phyloP scores from a whole-genome alignment of 2,113 vertebrate species.

The Ophthalmolycus amberensis region DNA sequence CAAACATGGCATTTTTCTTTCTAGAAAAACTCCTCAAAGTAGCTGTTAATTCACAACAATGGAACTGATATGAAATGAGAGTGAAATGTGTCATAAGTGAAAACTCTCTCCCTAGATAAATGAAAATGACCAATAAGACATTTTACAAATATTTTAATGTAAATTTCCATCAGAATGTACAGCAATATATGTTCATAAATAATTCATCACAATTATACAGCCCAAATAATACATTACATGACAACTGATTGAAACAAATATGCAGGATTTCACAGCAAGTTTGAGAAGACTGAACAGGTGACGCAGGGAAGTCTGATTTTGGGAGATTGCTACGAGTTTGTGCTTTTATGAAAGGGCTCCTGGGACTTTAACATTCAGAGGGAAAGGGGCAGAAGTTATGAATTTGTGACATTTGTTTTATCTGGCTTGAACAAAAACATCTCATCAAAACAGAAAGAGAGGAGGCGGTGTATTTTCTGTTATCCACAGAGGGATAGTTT shows the following conservation, averaged over 20 bases:
- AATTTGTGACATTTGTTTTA: conserved; percentile 24
- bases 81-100: neutral
- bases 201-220: conserved; percentile 78
- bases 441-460: conserved; percentile 20
- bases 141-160: conserved; percentile 81
- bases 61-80: neutral
- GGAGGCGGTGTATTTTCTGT: conserved; percentile 14
- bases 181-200: conserved; percentile 82
- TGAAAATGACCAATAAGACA: conserved; percentile 21
- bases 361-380: conserved; percentile 29
- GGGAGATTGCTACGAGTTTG: conserved; percentile 42
- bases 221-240: conserved; percentile 75
- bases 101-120: conserved; percentile 7
- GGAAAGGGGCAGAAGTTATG: conserved; percentile 22
- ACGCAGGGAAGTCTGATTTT: conserved; percentile 21
- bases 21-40: neutral
- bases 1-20: neutral
- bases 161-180: conserved; percentile 78
- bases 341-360: conserved; percentile 31
- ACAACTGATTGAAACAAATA: conserved; percentile 73
- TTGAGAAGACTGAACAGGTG: conserved; percentile 47
- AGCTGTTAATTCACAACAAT: neutral
- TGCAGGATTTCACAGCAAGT: conserved; percentile 66
- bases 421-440: conserved; percentile 41
- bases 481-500: conserved; percentile 14